Conservation (phyloP, 2,113 vertebrate species). For the Mesembrinibis cayennensis region DNA sequence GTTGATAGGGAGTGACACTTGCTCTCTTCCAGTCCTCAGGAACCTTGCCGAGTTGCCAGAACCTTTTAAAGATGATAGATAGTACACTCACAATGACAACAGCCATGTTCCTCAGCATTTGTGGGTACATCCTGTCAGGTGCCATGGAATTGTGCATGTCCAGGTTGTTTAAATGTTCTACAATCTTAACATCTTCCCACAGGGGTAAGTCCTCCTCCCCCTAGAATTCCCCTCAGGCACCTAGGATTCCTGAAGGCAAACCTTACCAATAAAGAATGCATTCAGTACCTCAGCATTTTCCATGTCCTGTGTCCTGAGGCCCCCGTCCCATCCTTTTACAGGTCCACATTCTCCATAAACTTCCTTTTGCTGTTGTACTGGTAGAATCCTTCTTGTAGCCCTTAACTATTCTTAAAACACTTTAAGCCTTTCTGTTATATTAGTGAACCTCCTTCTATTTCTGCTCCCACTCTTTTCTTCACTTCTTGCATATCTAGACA, state of each 20-base stretch:
- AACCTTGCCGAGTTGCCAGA: not conserved
- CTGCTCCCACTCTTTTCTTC: not conserved
- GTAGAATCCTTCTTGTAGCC: not conserved
- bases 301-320: not conserved
- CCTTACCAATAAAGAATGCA: not conserved
- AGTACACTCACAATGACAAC: not conserved
- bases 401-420: not conserved
- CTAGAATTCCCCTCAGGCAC: not conserved
- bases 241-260: not conserved
- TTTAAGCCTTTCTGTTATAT: not conserved
- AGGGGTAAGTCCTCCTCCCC: not conserved
- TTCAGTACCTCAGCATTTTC: not conserved
- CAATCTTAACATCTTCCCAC: not conserved
- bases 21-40: not conserved
- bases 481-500: not conserved
- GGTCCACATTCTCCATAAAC: not conserved
- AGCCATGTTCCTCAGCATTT: not conserved
- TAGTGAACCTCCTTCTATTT: not conserved
- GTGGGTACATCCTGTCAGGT: not conserved
- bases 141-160: not conserved
- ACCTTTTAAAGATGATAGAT: not conserved
- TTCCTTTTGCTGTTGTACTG: not conserved
- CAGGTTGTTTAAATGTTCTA: not conserved
- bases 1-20: not conserved
- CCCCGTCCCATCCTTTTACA: not conserved